Base-by-base conservation (phyloP, 2,888 invertebrate species). In the Agapetus fuscipes region DNA sequence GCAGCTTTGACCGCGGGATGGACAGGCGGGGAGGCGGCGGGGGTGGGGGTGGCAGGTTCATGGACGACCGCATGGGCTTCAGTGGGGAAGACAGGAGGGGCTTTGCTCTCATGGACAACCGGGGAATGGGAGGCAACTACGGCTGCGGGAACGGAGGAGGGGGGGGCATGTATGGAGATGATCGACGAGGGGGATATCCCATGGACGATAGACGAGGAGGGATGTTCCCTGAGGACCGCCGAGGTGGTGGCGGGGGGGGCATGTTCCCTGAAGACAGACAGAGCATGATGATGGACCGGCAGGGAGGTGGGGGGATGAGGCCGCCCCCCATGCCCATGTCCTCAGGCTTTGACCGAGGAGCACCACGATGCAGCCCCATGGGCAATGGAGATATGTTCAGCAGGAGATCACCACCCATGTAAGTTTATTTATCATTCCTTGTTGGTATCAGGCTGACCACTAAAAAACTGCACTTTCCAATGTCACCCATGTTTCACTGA, bases 331-430 rank as follows among this genome's bases (percentile, higher is more conserved):
- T 53, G 15, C 58, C 20, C 30, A 45, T 55, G 25, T 59, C 60
- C 39, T 55, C 59, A 0, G 56, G 57, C 9, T 64, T 63, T 46
- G 68, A 67, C 16, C 55, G 66, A 5, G 52, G 59, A 10, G 54
- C 57, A 5, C 55, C 62, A 10, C 43, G 45, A 15, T 51, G 63
- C 5, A 57, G 58, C 13, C 59, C 60, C 24, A 58, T 64, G 56
- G 61, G 61, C 48, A 66, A 64, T 41, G 66, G 65, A 4, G 64
- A 64, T 44, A 69, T 72, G 66, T 72, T 64, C 55, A 68, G 67
- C 54, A 56, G 72, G 41, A 59, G 71, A 45, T 62, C 65, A 33
- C 64, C 63, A 15, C 45, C 39, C 35, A 49, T 49, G 51, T 51
- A 31, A 50, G 50, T 45, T 13, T 6, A 25, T 39, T 14, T 30